These are phyloP conservation scores for Antheraea assamensis DNA, from an alignment of 2,888 invertebrate genomes.

Conservation along the genomic window DNA sequence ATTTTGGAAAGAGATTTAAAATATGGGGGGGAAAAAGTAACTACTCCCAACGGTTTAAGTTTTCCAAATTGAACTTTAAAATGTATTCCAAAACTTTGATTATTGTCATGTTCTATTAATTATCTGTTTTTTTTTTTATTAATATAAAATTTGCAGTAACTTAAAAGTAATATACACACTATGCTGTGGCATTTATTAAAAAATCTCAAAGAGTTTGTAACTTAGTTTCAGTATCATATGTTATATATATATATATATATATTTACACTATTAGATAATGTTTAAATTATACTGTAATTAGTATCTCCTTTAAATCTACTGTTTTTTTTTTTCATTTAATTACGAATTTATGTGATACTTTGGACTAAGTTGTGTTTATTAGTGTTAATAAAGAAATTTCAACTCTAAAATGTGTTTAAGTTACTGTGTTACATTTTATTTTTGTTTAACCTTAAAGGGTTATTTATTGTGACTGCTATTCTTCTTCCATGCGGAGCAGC, in stretches of 20 bases:
- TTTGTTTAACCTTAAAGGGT: conserved; percentile 29
- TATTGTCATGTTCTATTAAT: conserved; percentile 20
- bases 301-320: conserved; percentile 44
- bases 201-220: conserved; percentile 48
- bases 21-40: no score
- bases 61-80: neutral
- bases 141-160: conserved; percentile 37
- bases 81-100: conserved; percentile 9
- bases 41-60: no score
- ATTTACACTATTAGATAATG: neutral
- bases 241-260: conserved; percentile 42
- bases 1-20: neutral
- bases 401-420: neutral
- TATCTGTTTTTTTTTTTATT: conserved; percentile 32
- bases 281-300: conserved; percentile 29
- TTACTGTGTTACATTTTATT: conserved; percentile 33
- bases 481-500: neutral
- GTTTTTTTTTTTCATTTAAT: conserved; percentile 29
- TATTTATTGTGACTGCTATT: neutral
- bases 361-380: conserved; percentile 66
- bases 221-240: conserved; percentile 31
- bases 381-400: conserved; percentile 60
- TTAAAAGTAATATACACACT: conserved; percentile 38
- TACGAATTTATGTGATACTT: conserved; percentile 76
- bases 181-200: conserved; percentile 60